Evolutionary conservation across 2,888 invertebrate species (phyloP), one percentile per base, ranked within the genome.

Genomic region (Busseola fusca): DNA sequence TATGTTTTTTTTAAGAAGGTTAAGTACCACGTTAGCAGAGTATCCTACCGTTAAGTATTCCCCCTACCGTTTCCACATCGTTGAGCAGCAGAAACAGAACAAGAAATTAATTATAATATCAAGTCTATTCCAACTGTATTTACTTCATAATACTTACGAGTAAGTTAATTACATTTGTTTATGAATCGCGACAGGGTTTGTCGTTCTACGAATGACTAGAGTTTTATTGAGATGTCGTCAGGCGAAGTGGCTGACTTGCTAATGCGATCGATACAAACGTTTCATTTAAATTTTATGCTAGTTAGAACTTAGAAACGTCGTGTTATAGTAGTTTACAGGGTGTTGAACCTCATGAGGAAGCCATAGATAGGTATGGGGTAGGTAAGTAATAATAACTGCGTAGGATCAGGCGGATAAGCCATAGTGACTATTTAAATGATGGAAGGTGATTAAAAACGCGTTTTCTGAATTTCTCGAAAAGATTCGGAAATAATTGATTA

Each of bases 11-110:
- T 1, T 10, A 50, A 37, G 34, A 48, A 67, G 37, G 10, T 37
- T 37, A 37, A 9, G 9, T 37, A 14, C 40, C 40, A 40, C 58
- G 58, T 74, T 59, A 59, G n/a, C 10, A 16, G 16, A 48, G 45
- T 64, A 74, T 30, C 21, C 21, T 70, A 70, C 69, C 78, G 75
- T 75, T 66, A 76, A 56, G 6, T 30, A 37, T 40, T 71, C 64
- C 76, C 84, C 76, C 72, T 76, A 62, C 69, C 27, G 25, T 82
- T 81, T 67, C 69, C 72, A 68, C 64, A 64, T 69, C 59, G 80
- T 48, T 73, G 72, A 67, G 16, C 58, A 76, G 40, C 66, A 84
- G 69, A 82, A 84, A 76, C 67, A 52, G 40, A 63, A 74, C 34
- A 45, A 70, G 77, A 58, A 77, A 76, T 72, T 58, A 64, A 10